These are phyloP conservation scores for Sarcophaga rosellei DNA, from an alignment of 2,888 invertebrate genomes.

Conservation along the genomic window DNA sequence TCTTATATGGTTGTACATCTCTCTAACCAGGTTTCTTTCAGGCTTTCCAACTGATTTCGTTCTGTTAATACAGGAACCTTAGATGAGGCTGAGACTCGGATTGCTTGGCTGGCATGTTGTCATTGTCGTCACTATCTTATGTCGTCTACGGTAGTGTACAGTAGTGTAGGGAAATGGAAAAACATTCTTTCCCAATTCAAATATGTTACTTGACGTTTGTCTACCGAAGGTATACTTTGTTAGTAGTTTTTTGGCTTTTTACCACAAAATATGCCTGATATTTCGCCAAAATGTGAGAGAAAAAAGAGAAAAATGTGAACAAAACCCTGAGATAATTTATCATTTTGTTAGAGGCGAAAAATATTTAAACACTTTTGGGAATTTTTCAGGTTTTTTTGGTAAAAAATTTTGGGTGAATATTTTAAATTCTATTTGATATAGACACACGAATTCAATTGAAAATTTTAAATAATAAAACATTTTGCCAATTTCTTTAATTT, in stretches of 20 bases:
- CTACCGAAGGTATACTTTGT: conserved; percentile 35
- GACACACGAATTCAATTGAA: too few relatives aligned
- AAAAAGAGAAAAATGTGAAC: too few relatives aligned
- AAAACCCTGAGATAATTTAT: conserved; percentile 57
- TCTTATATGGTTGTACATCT: conserved; percentile 6
- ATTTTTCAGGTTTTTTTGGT: conserved; percentile 7
- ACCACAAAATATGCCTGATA: conserved; percentile 62
- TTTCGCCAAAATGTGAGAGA: conserved; percentile 40
- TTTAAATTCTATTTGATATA: not conserved
- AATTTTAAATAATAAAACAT: too few relatives aligned
- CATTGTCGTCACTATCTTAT: conserved; percentile 51
- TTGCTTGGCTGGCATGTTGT: conserved; percentile 46
- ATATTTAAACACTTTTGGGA: conserved; percentile 53
- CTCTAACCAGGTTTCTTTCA: not conserved
- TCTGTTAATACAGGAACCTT: not conserved
- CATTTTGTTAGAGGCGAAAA: conserved; percentile 48
- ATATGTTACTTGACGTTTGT: conserved; percentile 5
- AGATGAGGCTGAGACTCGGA: not conserved
- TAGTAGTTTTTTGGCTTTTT: not conserved
- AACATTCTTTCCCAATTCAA: not conserved
- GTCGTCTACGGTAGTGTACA: not conserved
- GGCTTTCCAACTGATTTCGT: conserved; percentile 26
- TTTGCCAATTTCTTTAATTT: too few relatives aligned
- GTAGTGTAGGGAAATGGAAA: too few relatives aligned
- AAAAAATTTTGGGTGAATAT: not conserved